Evolutionary conservation across 2,888 invertebrate genomes (phyloP), one percentile per base, ranked within the genome.

Genomic region (Idaea biselata): DNA sequence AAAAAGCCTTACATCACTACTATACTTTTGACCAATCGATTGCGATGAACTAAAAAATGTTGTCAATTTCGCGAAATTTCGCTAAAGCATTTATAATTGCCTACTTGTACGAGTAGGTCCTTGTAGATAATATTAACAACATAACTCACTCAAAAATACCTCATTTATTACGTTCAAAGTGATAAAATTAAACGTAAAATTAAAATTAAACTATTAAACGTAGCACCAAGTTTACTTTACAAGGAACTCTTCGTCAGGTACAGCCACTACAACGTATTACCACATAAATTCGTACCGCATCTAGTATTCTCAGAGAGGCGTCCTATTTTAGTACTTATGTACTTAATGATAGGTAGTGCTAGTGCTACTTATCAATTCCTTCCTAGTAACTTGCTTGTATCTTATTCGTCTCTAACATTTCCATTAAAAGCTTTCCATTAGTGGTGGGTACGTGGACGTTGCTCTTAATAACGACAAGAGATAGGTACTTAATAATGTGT

Each of bases 391-490:
- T 17, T 55, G 7, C 55, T 17, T 55, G 16, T 55, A 17, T n/a
- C 16, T n/a, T 55, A 55, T 55, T 55, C 16, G 55, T 17, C 55
- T 55, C n/a, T 55, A 58, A 58, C 60, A 61, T 64, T 64, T 60
- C 61, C 61, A 63, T 68, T 63, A 63, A 63, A 60, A 58, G 62
- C 65, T 44, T 18, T 61, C 61, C 60, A 66, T 66, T 63, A 66
- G 59, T 60, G 44, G 6, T 56, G 4, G 4, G 56, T 14, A 56
- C 18, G 8, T 56, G 14, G 18, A 18, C 18, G 18, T 18, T 18
- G 7, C 18, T 18, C 8, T 16, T 16, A 55, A 33, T 33, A 44
- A 14, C 11, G 25, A 25, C 25, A 25, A 44, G 44, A 44, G 14
- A 44, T 44, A 44, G 44, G 44, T 44, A 44, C 1, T 8, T 44